These are phyloP conservation scores for Basileuterus tristriatus DNA, from an alignment of 2,797 vertebrate species.

Conservation along the genomic window DNA sequence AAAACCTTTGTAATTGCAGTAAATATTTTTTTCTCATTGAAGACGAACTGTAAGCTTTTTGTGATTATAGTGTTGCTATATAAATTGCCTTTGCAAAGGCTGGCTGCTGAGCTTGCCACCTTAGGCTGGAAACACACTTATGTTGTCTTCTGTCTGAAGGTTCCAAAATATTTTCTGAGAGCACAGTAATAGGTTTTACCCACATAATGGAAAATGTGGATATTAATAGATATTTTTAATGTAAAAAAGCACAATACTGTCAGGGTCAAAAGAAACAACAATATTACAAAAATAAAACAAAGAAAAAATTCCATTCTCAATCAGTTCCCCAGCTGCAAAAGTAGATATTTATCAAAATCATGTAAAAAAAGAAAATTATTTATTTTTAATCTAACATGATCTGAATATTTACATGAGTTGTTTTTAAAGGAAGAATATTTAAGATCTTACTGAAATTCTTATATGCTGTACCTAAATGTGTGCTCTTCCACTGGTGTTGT, in stretches of 20 bases:
- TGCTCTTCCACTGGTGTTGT: neutral
- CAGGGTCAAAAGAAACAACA: neutral
- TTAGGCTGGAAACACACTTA: neutral
- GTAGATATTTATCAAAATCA: neutral
- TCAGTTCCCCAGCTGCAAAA: neutral
- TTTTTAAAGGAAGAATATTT: neutral
- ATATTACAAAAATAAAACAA: neutral
- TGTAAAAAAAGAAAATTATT: neutral
- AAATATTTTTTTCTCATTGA: neutral
- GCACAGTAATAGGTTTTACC: neutral
- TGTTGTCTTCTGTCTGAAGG: neutral
- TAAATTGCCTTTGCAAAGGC: neutral
- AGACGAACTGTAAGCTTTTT: neutral
- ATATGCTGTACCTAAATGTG: fast-evolving
- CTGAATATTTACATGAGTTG: neutral
- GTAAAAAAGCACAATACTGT: neutral
- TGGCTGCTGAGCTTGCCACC: neutral
- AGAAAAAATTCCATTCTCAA: neutral
- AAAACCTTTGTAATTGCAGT: neutral
- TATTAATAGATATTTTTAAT: neutral
- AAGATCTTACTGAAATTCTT: neutral
- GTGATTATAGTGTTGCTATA: neutral
- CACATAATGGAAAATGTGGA: neutral
- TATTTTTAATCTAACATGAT: neutral
- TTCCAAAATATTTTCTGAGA: neutral